Evolutionary conservation across 2,888 invertebrate genomes (phyloP), one percentile per base, ranked within the genome.

Genomic region (Sisyra terminalis): DNA sequence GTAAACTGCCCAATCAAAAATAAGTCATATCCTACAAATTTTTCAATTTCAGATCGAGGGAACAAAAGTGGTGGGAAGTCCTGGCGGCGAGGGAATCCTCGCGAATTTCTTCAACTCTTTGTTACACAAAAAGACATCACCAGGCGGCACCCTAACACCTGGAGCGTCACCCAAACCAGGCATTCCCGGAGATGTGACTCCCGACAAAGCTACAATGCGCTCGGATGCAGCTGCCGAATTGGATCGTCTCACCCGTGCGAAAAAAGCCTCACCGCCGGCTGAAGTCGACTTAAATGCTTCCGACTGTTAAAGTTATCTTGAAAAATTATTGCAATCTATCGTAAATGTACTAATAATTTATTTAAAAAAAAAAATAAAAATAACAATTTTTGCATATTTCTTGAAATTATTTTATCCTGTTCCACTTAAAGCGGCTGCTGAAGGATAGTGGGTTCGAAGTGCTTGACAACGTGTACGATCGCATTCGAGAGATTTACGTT

Each of bases 81-180:
- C 85, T 3, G 79, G 83, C 42, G 84, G 84, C 47, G 94, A 94
- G 67, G 90, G 93, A 46, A 93, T 96, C 43, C 67, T 97, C 48
- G 96, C 96, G 9, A 96, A 87, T 66, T 97, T 97, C 74, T 97
- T 97, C 70, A 96, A 96, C 70, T 94, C 94, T 48, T 71, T 97
- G 56, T 74, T 97, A 53, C 85, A 86, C 66, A 96, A 94, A 74
- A 93, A 93, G 68, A 80, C 87, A 30, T 86, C 84, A 31, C 69
- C 77, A 34, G 73, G 75, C 11, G 62, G 66, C 17, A 66, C 71
- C n/a, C 63, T 68, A 43, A 63, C 71, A 39, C 64, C 66, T 32
- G 65, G 61, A 45, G 56, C 61, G 45, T 60, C 59, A 34, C 52
- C 53, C 41, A 52, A 52, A 40, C 51, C 56, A 18, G 54, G 54